Evolutionary conservation across 2,888 invertebrate species (phyloP), one percentile per base, ranked within the genome.

Genomic region (Bombyx huttoni): DNA sequence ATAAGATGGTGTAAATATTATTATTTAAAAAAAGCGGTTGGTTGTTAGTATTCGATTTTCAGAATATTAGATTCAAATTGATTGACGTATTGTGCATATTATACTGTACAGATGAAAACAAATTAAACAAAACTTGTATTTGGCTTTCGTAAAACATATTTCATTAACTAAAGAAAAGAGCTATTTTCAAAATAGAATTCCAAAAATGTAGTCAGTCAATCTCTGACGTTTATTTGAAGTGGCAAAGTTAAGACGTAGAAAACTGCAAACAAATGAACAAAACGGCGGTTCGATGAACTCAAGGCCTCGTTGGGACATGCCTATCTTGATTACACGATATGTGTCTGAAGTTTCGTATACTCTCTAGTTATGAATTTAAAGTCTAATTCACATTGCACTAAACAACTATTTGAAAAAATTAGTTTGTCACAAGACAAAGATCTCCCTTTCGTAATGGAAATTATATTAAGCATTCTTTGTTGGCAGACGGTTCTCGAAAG

Each of bases 271-370:
- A 40, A 8, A 40, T 40, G 58, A 58, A 56, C 56, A 56, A 52
- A 49, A 49, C 50, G 51, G 7, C 52, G 51, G 63, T 62, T 59
- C 67, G 54, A 67, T 64, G 67, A 67, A 65, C 65, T 60, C 57
- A 59, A 65, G 65, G 61, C 60, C 64, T 65, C 60, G 62, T 65
- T 63, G 60, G 53, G 59, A 59, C 54, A 56, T 55, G 58, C 40
- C 33, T 8, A 46, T 10, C 53, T 48, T 50, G 49, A 51, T 51
- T 12, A 7, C 40, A 40, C 7, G 12, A 40, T 24, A 24, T 24
- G 24, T 24, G 40, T 40, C 2, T 40, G 40, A 40, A 40, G 40
- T 12, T 10, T 40, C 6, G 40, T 40, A 12, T 40, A 1, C 40
- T 12, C 12, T 40, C 40, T 12, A 40, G 40, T 12, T 12, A 10